Base-by-base conservation (phyloP, 2,113 vertebrate genomes). In the Penelope pileata region DNA sequence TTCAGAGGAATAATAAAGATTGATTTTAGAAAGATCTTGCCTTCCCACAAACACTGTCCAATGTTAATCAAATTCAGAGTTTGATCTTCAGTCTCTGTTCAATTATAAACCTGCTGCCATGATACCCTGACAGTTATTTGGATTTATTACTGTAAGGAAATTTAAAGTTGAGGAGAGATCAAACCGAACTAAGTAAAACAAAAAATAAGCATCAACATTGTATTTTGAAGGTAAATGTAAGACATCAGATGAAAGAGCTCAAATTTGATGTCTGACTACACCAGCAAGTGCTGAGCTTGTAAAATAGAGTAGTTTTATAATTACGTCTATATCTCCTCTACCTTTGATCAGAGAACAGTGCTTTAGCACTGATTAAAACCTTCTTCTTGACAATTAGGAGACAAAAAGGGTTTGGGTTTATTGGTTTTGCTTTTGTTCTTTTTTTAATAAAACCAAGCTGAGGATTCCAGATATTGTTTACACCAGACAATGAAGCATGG, bases 1-100 rank as follows among this genome's bases (percentile, higher is more conserved):
- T 87, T 76, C 45, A 73, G 30, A 83, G 2, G 16, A 9, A 45
- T 54, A 38, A 7, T n/a, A n/a, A 23, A 45, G 64, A n/a, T 47
- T 27, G 12, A 38, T 51, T 86, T 86, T 89, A 23, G 12, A 21
- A 91, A 73, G 50, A 64, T 60, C 48, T 80, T 82, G 9, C 24
- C 13, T 24, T 73, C 26, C 30, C 32, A 69, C 18, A 64, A 83
- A 59, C 14, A 43, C 29, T 82, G 40, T 32, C 69, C 11, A 14
- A 26, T 66, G 29, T 14, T 92, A 96, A 96, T 95, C 84, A 88
- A 93, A 95, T 92, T 91, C 62, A 54, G 12, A n/a, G 14, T 80
- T 77, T 93, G 86, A 90, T 79, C 68, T 91, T 75, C 78, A 75
- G 40, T 66, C 60, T 36, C 54, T 75, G 24, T 64, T 85, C 56